Conservation (phyloP, 2,888 invertebrate genomes). For the Dolichomitus sp. region DNA sequence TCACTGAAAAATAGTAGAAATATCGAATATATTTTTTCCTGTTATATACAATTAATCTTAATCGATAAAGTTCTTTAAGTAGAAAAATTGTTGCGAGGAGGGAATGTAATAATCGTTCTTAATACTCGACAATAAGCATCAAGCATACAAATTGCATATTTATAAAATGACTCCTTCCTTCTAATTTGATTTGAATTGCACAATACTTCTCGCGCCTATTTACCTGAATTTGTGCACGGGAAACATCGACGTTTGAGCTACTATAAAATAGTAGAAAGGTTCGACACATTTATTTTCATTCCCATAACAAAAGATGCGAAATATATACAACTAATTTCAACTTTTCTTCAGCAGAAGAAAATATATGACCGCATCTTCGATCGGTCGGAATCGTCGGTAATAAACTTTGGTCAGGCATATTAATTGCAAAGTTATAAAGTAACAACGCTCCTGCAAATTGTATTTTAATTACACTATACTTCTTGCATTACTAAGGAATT, state of each 20-base stretch:
- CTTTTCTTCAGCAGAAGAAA: constrained; percentile 34
- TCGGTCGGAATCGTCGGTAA: constrained; percentile 1
- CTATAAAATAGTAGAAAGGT: not conserved
- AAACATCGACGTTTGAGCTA: not conserved
- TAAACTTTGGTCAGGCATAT: constrained; percentile 50
- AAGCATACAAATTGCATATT: not conserved
- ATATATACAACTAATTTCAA: constrained; percentile 50
- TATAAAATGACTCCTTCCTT: no score
- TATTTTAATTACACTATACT: constrained; percentile 79
- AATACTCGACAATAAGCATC: not conserved
- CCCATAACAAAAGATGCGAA: constrained; percentile 14
- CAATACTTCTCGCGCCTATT: not conserved
- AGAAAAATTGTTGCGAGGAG: not conserved
- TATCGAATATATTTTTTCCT: constrained; percentile 8
- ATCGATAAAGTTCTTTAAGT: constrained; percentile 5
- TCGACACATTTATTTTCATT: not conserved
- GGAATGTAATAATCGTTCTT: not conserved
- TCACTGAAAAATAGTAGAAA: not conserved
- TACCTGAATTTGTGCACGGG: not conserved
- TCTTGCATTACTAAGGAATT: constrained; percentile 89
- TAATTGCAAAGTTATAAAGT: constrained; percentile 5
- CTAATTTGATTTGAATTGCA: constrained; percentile 7
- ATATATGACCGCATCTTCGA: not conserved
- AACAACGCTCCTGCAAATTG: not conserved
- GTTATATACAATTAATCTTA: constrained; percentile 13